phyloP scores from a whole-genome alignment of 2,888 invertebrate species.

The Zygogramma bicolorata region DNA sequence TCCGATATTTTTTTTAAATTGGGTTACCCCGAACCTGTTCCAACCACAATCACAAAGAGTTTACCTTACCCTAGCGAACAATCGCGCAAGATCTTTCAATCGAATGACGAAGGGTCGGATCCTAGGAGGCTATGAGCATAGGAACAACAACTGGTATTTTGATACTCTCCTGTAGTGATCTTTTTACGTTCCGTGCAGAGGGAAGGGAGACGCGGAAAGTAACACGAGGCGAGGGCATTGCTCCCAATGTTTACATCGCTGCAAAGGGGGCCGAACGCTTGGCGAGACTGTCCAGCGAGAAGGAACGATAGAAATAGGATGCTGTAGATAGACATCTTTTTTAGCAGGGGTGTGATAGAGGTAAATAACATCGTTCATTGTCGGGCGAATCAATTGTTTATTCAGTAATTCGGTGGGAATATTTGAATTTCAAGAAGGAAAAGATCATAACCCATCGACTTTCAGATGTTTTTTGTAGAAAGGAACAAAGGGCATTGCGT shows the following conservation, averaged over 20 bases:
- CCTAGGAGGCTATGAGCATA: too few relatives aligned
- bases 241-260: conserved; percentile 65
- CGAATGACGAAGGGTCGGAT: too few relatives aligned
- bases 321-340: neutral
- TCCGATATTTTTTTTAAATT: too few relatives aligned
- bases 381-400: too few relatives aligned
- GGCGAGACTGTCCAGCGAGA: neutral
- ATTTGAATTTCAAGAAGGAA: neutral
- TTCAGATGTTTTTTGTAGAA: too few relatives aligned
- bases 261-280: conserved; percentile 54
- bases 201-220: conserved; percentile 23
- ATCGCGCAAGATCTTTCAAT: too few relatives aligned
- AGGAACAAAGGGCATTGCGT: too few relatives aligned
- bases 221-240: conserved; percentile 59
- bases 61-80: too few relatives aligned
- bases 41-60: too few relatives aligned
- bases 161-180: neutral
- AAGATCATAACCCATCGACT: too few relatives aligned
- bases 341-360: neutral
- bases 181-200: neutral
- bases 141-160: neutral
- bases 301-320: neutral
- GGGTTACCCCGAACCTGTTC: too few relatives aligned
- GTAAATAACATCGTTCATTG: too few relatives aligned
- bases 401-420: neutral